Base-by-base conservation (phyloP, 2,113 vertebrate genomes). In the Panurus biarmicus region DNA sequence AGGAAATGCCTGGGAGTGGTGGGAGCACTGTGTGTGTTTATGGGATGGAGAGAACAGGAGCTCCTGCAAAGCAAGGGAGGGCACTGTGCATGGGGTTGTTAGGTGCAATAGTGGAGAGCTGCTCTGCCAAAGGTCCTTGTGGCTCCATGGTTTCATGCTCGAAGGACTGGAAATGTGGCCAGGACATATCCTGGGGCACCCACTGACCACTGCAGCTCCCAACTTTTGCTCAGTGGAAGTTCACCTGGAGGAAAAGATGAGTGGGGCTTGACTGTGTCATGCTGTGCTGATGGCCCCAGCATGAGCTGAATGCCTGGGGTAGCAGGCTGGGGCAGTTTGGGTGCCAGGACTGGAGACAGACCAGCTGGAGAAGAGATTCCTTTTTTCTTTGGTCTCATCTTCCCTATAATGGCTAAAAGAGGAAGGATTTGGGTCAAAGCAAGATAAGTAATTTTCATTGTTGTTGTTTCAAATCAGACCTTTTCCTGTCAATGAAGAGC, bases 21-120 rank as follows among this genome's bases (percentile, higher is more conserved):
- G 47, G 26, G 44, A 17, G 42, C 3, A 2, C 10, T 3, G 2
- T 5, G 9, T 6, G 7, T 28, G 47, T 69, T 81, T 35, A 42
- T 4, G 2, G 75, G 38, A 22, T 33, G 42, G 60, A 36, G 65
- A 47, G 64, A 71, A 36, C 0, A 19, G 66, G 35, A 74, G 25
- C 22, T 1, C 1, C 15, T 45, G 48, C 5, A 1, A n/a, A 64
- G 22, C 0, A 3, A 77, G 38, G 25, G 48, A 56, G 23, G 23
- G 21, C 29, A 40, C 14, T 0, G 3, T 21, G 76, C n/a, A 24
- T 60, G 48, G 21, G 21, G n/a, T 14, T 60, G 18, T 85, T 44
- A 51, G 23, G 50, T 56, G 40, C 2, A 3, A 65, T 3, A 54
- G 35, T 0, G 2, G 11, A 36, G 15, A 70, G 18, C 35, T 75